phyloP scores from a whole-genome alignment of 2,797 vertebrate genomes.

The Neosilurus hyrtlii region DNA sequence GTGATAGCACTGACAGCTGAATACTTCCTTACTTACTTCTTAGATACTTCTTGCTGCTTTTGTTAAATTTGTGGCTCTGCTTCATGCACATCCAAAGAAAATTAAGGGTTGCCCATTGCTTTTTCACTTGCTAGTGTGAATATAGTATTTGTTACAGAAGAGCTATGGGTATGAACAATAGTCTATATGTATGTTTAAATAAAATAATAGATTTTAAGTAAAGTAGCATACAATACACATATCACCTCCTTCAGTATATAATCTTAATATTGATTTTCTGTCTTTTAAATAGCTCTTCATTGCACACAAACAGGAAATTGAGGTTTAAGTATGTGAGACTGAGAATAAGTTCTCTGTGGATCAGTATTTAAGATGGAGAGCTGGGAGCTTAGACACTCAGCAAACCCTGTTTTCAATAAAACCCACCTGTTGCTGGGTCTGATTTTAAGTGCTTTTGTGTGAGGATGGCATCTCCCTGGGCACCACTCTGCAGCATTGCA shows the following conservation, averaged over 20 bases:
- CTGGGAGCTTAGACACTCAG: constrained; percentile 35
- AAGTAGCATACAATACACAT: neutral
- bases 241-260: neutral
- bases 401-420: constrained; percentile 36
- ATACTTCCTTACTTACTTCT: no score
- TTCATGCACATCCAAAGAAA: neutral
- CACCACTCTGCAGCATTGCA: constrained; percentile 27
- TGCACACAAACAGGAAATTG: constrained; percentile 35
- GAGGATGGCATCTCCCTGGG: constrained; percentile 30
- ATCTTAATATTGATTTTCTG: constrained; percentile 18
- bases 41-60: neutral
- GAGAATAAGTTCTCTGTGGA: constrained; percentile 21
- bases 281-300: constrained; percentile 42
- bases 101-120: neutral
- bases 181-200: neutral
- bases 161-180: neutral
- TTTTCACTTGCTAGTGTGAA: neutral
- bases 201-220: neutral
- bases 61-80: neutral
- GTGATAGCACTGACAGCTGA: constrained; percentile 50
- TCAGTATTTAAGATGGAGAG: constrained; percentile 5
- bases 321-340: constrained; percentile 19
- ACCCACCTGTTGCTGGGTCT: constrained; percentile 39
- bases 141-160: neutral
- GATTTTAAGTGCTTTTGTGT: constrained; percentile 46